A percentile compares a stretch with the other conserved stretches of the same genome.
These are phyloP conservation scores for Calyptomena viridis DNA, from an alignment of 2,113 vertebrate species.

Conservation along the genomic window DNA sequence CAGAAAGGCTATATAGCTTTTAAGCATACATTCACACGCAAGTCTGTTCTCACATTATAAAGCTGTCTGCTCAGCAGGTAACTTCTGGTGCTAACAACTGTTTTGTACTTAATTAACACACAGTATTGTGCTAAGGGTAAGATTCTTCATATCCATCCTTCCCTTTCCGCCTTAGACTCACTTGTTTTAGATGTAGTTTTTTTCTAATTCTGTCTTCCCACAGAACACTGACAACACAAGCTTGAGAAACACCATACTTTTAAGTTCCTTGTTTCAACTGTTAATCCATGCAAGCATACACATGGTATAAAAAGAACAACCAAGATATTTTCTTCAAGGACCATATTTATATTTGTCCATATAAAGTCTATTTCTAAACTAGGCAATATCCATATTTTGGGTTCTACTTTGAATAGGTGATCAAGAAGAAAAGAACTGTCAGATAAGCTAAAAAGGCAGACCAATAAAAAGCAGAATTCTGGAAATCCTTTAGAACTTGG, in stretches of 20 bases:
- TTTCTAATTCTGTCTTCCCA: not conserved
- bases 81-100: not conserved
- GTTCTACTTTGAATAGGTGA: not conserved
- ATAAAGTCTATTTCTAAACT: not conserved
- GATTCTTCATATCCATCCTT: not conserved
- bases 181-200: not conserved
- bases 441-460: not conserved
- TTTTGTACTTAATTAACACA: not conserved
- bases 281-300: not conserved
- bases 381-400: not conserved
- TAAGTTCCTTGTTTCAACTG: not conserved
- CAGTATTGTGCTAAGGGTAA: not conserved
- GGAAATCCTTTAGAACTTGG: not conserved
- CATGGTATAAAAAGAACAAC: not conserved
- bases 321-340: not conserved
- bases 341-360: not conserved
- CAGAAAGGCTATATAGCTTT: not conserved
- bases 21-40: not conserved
- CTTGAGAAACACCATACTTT: not conserved
- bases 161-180: not conserved
- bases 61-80: slow-evolving; percentile 12
- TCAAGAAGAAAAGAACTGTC: not conserved
- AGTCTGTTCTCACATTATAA: not conserved
- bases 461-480: not conserved
- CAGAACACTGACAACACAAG: not conserved